Evolutionary conservation across 2,113 vertebrate genomes (phyloP).

Genomic region (Gobio gobio): DNA sequence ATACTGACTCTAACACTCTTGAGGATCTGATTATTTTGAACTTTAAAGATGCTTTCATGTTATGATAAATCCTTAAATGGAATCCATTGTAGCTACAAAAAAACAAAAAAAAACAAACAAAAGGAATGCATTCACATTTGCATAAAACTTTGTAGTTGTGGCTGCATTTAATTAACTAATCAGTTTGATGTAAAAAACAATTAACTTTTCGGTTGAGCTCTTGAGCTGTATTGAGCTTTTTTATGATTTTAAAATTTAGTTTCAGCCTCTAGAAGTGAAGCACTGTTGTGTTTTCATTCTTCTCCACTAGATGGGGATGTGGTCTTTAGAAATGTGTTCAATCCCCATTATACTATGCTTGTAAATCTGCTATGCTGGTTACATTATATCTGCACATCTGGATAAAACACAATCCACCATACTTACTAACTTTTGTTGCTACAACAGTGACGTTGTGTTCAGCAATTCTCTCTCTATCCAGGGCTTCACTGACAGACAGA

Average conservation of each 20-base stretch:
- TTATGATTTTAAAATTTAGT: background rate
- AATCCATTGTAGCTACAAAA: background rate
- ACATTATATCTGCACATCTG: background rate
- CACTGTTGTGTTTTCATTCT: background rate
- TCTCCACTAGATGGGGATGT: constrained; percentile 65
- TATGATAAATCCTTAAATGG: background rate
- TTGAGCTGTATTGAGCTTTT: background rate
- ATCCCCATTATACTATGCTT: background rate
- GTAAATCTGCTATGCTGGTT: background rate
- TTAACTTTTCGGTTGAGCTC: background rate
- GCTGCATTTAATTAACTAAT: background rate
- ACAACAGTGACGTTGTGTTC: constrained; percentile 90
- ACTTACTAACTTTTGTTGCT: constrained; percentile 97
- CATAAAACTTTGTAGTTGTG: background rate
- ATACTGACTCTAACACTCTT: background rate
- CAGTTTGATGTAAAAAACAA: background rate
- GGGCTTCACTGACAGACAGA: constrained; percentile 84
- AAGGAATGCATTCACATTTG: background rate
- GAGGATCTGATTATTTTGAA: background rate
- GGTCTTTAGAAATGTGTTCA: background rate
- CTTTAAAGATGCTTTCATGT: background rate
- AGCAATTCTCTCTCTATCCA: constrained; percentile 87
- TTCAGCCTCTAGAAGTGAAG: background rate
- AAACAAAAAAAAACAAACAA: too few relatives aligned
- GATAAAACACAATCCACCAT: constrained; percentile 60